Evolutionary conservation across 2,113 vertebrate genomes (phyloP), one percentile per base, ranked within the genome.

Genomic region (Alectura lathami): DNA sequence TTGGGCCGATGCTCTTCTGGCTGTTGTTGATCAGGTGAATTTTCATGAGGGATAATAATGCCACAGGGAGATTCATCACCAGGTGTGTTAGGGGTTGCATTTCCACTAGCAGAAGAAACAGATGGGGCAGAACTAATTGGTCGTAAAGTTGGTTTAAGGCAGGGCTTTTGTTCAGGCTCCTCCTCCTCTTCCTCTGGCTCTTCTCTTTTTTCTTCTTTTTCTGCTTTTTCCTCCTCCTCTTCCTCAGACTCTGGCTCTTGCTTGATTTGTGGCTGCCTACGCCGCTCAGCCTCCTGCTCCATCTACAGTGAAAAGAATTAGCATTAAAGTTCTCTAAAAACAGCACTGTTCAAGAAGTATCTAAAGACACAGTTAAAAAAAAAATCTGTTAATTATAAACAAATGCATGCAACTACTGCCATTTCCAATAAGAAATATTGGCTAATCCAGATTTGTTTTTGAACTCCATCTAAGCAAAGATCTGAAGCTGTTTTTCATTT

Each of bases 41-140:
- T 99, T 97, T 99, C 99, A 24, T 99, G 99, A 66, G 99, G 99
- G 92, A 99, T 99, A 96, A 99, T 99, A 96, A 99, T 99, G 84
- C 99, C 99, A 88, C 99, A 99, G 13, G 99, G 99, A 69, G 99
- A 99, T 89, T 99, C 99, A 32, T 99, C 98, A 45, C 98, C 98
- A 11, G 99, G 99, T 8, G 99, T 99, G 97, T 99, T 98, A 57
- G 99, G 99, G 17, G 99, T 99, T 80, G 98, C 99, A 48, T 99
- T 98, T 91, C 99, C 99, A 74, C 99, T 99, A 93, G 98, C 98
- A 47, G 99, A 99, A 18, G 99, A 99, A 94, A 99, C 99, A 1
- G 99, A 99, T 1, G 99, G 99, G 3, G 99, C 99, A 34, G 99
- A 98, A 72, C 98, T 99, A 94, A 99, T 99, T 47, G 99, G 99